A percentile compares a stretch with the other conserved stretches of the same genome.
Evolutionary conservation across 2,888 invertebrate genomes (phyloP).

Genomic region (Griposia aprilina): DNA sequence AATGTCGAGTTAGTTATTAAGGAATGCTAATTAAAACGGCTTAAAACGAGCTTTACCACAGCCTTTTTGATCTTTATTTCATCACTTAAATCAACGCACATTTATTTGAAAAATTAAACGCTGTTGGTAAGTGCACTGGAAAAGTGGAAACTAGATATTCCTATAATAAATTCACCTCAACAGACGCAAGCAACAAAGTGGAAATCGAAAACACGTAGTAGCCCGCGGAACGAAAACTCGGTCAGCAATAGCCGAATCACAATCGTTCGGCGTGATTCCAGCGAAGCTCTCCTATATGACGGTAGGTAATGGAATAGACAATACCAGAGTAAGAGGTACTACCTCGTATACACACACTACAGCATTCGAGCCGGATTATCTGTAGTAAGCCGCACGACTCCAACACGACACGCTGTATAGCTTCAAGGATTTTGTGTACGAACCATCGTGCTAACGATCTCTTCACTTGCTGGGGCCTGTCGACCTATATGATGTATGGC

Average conservation of each 20-base stretch:
- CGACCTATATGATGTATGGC: constrained; percentile 13
- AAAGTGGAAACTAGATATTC: background rate
- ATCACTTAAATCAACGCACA: background rate
- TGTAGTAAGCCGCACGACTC: constrained; percentile 43
- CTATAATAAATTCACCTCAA: background rate
- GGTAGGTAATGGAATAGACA: constrained; percentile 50
- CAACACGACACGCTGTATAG: constrained; percentile 30
- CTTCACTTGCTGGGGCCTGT: constrained; percentile 15
- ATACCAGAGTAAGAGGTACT: constrained; percentile 16
- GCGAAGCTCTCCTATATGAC: background rate
- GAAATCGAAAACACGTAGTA: constrained; percentile 1
- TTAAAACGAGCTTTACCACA: background rate
- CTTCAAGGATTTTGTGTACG: constrained; percentile 19
- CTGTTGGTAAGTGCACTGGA: background rate
- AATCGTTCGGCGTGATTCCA: constrained; percentile 23
- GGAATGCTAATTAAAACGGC: background rate
- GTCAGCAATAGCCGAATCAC: constrained; percentile 20
- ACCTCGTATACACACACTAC: constrained; percentile 12
- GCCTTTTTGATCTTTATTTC: background rate
- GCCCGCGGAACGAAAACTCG: background rate
- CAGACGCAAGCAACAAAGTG: background rate
- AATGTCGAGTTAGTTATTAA: background rate
- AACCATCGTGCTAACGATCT: constrained; percentile 32
- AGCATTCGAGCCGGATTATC: constrained; percentile 44
- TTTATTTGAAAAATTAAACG: background rate